Evolutionary conservation across 2,113 vertebrate genomes (phyloP).

Genomic region (Cyprinodon brontotheroides): DNA sequence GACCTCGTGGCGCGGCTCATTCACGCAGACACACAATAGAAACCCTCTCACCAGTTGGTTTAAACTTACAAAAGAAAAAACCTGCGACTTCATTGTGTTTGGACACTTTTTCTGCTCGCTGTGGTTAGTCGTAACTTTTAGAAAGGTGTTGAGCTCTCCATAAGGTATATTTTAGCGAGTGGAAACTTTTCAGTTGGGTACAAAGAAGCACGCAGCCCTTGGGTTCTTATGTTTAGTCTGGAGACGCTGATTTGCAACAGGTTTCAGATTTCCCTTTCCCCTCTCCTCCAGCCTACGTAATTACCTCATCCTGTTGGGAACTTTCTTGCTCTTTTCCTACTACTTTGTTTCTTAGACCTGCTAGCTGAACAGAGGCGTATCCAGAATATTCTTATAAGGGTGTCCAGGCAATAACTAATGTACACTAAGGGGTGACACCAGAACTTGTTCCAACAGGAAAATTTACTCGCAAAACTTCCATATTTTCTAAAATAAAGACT

Average conservation of each 20-base stretch:
- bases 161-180: conserved; percentile 9
- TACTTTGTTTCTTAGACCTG: conserved; percentile 8
- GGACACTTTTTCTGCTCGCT: background rate
- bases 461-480: too few relatives aligned
- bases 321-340: conserved; percentile 61
- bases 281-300: conserved; percentile 69
- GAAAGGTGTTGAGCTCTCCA: background rate
- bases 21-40: conserved; percentile 71
- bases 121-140: background rate
- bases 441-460: too few relatives aligned
- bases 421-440: too few relatives aligned
- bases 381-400: background rate
- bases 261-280: conserved; percentile 77
- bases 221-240: conserved; percentile 85
- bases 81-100: background rate
- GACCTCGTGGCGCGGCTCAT: conserved; percentile 80
- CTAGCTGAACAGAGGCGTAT: background rate
- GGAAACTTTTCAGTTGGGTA: conserved; percentile 66
- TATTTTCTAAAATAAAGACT: too few relatives aligned
- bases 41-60: conserved; percentile 55
- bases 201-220: conserved; percentile 65
- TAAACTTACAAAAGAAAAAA: conserved; percentile 24
- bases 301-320: conserved; percentile 75
- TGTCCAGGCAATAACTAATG: background rate
- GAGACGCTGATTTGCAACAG: conserved; percentile 84